phyloP scores from a whole-genome alignment of 2,113 vertebrate species.

The Hemichromis elongatus region DNA sequence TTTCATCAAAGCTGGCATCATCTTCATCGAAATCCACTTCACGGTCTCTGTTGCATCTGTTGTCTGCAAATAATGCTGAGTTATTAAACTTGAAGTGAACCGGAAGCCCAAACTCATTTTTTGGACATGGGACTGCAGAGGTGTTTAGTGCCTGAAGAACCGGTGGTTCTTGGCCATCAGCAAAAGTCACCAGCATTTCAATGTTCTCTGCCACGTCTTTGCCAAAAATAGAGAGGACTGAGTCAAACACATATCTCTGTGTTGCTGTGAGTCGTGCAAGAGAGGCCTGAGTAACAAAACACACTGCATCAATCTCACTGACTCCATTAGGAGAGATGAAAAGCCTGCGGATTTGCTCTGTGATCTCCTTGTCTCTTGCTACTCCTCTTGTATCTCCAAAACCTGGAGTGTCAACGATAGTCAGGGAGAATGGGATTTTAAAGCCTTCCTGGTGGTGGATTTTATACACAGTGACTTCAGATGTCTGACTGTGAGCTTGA shows the following conservation, averaged over 20 bases:
- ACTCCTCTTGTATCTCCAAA: slow-evolving; percentile 59
- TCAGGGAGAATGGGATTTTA: slow-evolving; percentile 33
- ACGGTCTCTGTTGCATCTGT: not conserved
- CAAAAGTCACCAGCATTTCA: slow-evolving; percentile 51
- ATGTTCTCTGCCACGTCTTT: slow-evolving; percentile 58
- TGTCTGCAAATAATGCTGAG: slow-evolving; percentile 33
- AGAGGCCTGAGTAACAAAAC: slow-evolving; percentile 15
- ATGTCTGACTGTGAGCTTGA: slow-evolving; percentile 56
- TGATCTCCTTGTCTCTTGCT: slow-evolving; percentile 13
- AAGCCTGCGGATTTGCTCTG: slow-evolving; percentile 3
- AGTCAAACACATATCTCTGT: slow-evolving; percentile 51
- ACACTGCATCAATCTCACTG: slow-evolving; percentile 8
- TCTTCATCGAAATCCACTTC: not conserved
- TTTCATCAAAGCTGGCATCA: not conserved
- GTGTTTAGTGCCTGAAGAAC: slow-evolving; percentile 36
- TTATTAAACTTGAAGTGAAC: slow-evolving; percentile 65
- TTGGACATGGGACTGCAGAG: slow-evolving; percentile 33
- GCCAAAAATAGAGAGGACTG: slow-evolving; percentile 54
- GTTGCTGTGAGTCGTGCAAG: slow-evolving; percentile 15
- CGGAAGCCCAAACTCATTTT: not conserved
- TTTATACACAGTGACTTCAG: slow-evolving; percentile 53
- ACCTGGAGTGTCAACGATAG: slow-evolving; percentile 65
- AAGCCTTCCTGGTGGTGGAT: slow-evolving; percentile 41
- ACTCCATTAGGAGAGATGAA: not conserved
- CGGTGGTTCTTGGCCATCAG: slow-evolving; percentile 28